Evolutionary conservation across 2,113 vertebrate species (phyloP), one percentile per base, ranked within the genome.

Genomic region (Seriola aureovittata): DNA sequence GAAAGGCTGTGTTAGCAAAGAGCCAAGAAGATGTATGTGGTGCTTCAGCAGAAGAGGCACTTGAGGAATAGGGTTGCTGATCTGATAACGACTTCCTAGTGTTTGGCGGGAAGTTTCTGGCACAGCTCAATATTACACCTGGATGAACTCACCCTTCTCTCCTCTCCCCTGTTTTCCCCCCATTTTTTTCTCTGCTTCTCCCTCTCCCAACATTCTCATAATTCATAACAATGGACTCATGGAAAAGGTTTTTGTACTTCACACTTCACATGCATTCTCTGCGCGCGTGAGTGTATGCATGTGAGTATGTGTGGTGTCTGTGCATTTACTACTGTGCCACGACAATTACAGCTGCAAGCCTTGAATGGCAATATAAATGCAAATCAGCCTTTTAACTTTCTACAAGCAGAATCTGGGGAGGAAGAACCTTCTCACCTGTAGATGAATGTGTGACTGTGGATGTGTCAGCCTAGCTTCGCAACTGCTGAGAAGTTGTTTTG

Each of bases 321-420:
- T 60, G 69, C 75, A 84, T 85, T 85, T 82, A n/a, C 78, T 62
- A 63, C 69, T 52, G 67, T 81, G 82, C 79, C 70, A 80, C 74
- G 42, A 63, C 91, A 88, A 90, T 95, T 93, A 94, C 68, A 75
- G 72, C 87, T 89, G 73, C 63, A 78, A 92, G 83, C 74, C 72
- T 75, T 84, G 85, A 91, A 85, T 81, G 80, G 92, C 84, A 91
- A 94, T 94, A 94, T 93, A 94, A 95, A 94, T 95, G 94, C 93
- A 93, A 94, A 95, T 95, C 76, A 91, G 82, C 34, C 87, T 93
- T 95, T 94, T 91, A 91, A 93, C 83, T 87, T 90, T 91, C 82
- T 88, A 88, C 78, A 81, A 81, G 78, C 85, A 83, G 88, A 91
- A 93, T 88, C 63, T 75, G 54, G 66, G 67, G 59, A 86, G 68